phyloP scores from a whole-genome alignment of 2,797 vertebrate genomes.

The Chrysocyon brachyurus region DNA sequence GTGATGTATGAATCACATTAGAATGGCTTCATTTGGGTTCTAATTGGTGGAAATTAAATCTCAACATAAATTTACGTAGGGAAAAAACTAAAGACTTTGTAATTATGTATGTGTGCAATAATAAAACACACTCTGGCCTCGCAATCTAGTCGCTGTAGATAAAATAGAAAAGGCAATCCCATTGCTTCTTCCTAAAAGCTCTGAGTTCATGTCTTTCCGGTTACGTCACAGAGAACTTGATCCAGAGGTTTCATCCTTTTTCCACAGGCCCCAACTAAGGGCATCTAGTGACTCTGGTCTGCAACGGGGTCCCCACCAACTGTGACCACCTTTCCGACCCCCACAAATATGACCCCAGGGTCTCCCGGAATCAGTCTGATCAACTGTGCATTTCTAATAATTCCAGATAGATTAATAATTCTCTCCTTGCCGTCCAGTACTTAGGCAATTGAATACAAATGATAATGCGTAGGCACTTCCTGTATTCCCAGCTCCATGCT shows the following conservation, averaged over 20 bases:
- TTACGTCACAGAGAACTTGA: neutral
- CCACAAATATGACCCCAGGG: neutral
- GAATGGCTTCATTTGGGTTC: conserved; percentile 85
- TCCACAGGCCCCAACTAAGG: neutral
- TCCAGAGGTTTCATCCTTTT: neutral
- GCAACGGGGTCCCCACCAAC: conserved; percentile 9
- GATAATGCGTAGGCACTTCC: neutral
- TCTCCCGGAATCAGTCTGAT: neutral
- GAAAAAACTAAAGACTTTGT: conserved; percentile 76
- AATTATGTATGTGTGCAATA: conserved; percentile 64
- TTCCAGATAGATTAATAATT: neutral
- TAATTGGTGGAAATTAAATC: conserved; percentile 86
- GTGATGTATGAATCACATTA: conserved; percentile 73
- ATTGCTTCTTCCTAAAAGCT: conserved; percentile 64
- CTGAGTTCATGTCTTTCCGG: neutral
- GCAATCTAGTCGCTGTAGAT: conserved; percentile 58
- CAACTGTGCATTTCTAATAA: neutral
- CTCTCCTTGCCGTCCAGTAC: neutral
- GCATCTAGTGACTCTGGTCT: neutral
- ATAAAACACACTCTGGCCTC: conserved; percentile 70
- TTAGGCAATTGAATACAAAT: neutral
- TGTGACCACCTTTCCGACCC: neutral
- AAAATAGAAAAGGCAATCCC: conserved; percentile 62
- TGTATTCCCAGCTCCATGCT: neutral
- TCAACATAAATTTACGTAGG: conserved; percentile 84